These are phyloP conservation scores for Falco cherrug DNA, from an alignment of 2,797 vertebrate genomes.

Conservation along the genomic window DNA sequence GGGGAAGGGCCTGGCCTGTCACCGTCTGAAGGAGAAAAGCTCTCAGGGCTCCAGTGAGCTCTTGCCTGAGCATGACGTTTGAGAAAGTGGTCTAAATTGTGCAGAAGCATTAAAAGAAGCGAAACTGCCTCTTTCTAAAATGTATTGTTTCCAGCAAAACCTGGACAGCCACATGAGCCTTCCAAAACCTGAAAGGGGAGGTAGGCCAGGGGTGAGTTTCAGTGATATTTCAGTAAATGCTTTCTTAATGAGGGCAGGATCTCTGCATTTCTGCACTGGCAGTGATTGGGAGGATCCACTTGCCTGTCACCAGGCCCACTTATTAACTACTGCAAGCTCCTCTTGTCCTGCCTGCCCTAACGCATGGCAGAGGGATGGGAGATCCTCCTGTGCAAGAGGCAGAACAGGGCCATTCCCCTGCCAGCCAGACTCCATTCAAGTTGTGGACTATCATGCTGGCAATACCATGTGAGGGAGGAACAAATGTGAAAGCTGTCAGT, in stretches of 20 bases:
- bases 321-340: not conserved
- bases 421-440: not conserved
- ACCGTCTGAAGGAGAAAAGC: not conserved
- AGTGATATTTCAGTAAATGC: not conserved
- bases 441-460: not conserved
- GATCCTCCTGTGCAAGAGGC: not conserved
- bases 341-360: not conserved
- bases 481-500: not conserved
- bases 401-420: not conserved
- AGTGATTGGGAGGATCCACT: not conserved
- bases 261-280: not conserved
- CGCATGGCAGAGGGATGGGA: not conserved
- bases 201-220: not conserved
- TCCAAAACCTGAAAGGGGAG: not conserved
- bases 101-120: not conserved
- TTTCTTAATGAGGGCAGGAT: not conserved
- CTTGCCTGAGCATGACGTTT: not conserved
- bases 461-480: rapidly evolving
- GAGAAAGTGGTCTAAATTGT: not conserved
- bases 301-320: not conserved
- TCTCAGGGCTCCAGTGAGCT: not conserved
- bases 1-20: not conserved
- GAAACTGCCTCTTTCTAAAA: not conserved
- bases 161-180: not conserved
- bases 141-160: not conserved